These are phyloP conservation scores for Caenorhabditis imperialis DNA, from an alignment of 2,888 invertebrate species.

Conservation along the genomic window DNA sequence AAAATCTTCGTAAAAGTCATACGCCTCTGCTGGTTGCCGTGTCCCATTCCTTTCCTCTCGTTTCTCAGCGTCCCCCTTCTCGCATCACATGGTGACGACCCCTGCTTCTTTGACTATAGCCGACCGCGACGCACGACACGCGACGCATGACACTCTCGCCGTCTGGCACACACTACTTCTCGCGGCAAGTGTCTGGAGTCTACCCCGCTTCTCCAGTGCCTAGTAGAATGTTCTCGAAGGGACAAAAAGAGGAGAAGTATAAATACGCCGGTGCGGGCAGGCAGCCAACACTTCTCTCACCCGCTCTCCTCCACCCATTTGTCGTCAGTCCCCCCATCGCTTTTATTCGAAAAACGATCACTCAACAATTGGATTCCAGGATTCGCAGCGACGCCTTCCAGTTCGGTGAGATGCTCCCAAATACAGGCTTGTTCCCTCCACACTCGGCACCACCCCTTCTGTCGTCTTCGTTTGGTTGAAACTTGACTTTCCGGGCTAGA, in stretches of 20 bases:
- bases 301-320: background rate
- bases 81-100: background rate
- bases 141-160: constrained; percentile 7
- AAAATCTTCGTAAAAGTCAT: no score
- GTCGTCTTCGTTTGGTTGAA: constrained; percentile 34
- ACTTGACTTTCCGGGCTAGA: constrained; percentile 16
- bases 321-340: background rate
- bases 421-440: constrained; percentile 3
- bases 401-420: constrained; percentile 43
- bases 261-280: constrained; percentile 18
- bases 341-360: background rate
- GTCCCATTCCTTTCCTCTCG: background rate
- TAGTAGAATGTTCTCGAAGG: constrained; percentile 34
- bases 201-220: constrained; percentile 6
- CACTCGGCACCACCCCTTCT: background rate
- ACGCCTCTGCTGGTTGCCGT: background rate
- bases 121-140: constrained; percentile 26
- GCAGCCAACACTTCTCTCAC: constrained; percentile 9
- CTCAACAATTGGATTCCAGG: constrained; percentile 21
- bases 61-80: constrained; percentile 7
- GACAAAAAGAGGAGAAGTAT: constrained; percentile 20
- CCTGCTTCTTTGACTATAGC: background rate
- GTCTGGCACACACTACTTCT: constrained; percentile 8
- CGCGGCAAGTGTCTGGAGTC: background rate
- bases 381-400: constrained; percentile 2